These are phyloP conservation scores for Capitella teleta DNA, from an alignment of 1,140 invertebrate genomes.

Conservation along the genomic window DNA sequence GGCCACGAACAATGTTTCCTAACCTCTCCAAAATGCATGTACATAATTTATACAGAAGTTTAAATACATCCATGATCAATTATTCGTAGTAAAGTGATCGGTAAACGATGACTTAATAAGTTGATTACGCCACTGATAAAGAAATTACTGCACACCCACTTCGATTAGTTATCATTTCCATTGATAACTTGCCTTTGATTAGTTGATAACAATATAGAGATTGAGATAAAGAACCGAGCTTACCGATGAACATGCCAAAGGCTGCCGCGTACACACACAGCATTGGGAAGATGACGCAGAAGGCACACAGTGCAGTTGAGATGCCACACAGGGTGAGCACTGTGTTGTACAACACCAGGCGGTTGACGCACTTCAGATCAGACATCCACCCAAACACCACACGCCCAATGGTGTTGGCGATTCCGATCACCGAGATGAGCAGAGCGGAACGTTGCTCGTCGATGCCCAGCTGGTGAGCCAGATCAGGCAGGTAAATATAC, in stretches of 20 bases:
- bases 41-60: no score
- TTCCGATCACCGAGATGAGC: conserved; percentile 79
- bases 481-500: conserved; percentile 59
- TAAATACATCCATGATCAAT: no score
- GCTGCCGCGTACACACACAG: conserved; percentile 65
- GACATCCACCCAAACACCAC: conserved; percentile 32
- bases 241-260: conserved; percentile 71
- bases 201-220: no score
- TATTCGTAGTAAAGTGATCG: no score
- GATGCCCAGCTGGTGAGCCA: conserved; percentile 43
- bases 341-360: conserved; percentile 71
- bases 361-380: conserved; percentile 49
- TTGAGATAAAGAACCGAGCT: no score
- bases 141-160: no score
- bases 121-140: no score
- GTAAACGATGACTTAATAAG: no score
- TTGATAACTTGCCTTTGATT: no score
- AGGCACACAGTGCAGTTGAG: conserved; percentile 60
- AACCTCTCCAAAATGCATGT: no score
- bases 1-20: no score
- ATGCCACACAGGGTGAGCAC: conserved; percentile 70
- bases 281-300: conserved; percentile 56
- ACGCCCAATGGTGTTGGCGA: conserved; percentile 49
- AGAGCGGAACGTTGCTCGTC: conserved; percentile 65
- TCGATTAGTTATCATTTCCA: no score